Base-by-base conservation (phyloP, 2,888 invertebrate genomes). In the Phorcus lineatus region DNA sequence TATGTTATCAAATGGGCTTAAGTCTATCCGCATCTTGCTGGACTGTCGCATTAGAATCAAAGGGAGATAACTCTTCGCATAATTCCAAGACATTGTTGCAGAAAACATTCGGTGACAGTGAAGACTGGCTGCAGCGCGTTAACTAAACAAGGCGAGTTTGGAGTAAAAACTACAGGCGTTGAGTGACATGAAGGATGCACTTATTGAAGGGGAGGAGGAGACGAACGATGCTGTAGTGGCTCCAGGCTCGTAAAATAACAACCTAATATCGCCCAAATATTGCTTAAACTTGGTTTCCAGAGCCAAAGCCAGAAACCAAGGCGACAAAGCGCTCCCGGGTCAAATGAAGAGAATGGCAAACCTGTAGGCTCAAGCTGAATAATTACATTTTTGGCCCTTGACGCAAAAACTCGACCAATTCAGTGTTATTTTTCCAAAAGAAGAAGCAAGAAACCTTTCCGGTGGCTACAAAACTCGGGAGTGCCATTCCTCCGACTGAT, bases 191-290 rank as follows among this genome's bases (percentile, higher is more conserved):
- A 11, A 19, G 36, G 31, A 19, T 19, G 36, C 36, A n/a, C 36
- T 70, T 70, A 70, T 70, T 70, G 70, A 70, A 67, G 24, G 4
- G 40, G 36, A 40, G 70, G 70, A 31, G 70, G 70, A 40, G 40
- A 70, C 36, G 36, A 9, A 70, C 36, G 36, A 19, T 70, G 70
- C 70, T 70, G 31, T 19, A 70, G 36, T n/a, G 19, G 70, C 70
- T 36, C 17, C 11, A 36, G 70, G 70, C 70, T 19, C 17, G 24
- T 36, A 70, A 70, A 70, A 70, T 70, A 70, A 70, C 70, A 70
- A 70, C 70, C 70, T 70, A 36, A 70, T 70, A 70, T 70, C 70
- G 70, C n/a, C 36, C 31, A 70, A 70, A 70, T 70, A 70, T 70
- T 70, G 70, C 70, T 70, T 40, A 67, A 67, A 67, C 67, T 31